Conservation (phyloP, 1,140 invertebrate genomes). For the Neotoxoptera formosana region DNA sequence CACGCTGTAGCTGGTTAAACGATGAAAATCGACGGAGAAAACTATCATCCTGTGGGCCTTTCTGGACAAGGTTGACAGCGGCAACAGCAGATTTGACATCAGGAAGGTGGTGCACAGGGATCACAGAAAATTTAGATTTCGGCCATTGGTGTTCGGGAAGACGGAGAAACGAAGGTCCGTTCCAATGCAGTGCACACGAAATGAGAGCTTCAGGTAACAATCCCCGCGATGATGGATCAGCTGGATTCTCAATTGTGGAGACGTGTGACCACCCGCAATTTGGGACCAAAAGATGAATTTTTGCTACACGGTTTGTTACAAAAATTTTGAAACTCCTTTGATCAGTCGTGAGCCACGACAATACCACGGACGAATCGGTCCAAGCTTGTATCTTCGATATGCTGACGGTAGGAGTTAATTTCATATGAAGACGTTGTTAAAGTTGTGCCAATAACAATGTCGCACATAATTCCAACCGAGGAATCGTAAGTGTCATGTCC, state of each 20-base stretch:
- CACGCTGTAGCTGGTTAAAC: too few relatives aligned
- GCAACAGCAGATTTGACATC: too few relatives aligned
- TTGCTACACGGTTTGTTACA: conserved; percentile 51
- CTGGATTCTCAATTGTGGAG: conserved; percentile 60
- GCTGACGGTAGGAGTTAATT: conserved; percentile 18
- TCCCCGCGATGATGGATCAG: conserved; percentile 61
- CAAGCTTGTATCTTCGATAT: conserved; percentile 41
- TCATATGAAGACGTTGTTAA: background rate
- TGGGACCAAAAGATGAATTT: conserved; percentile 61
- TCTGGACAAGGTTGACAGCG: too few relatives aligned
- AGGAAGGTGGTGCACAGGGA: too few relatives aligned
- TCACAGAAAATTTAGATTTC: too few relatives aligned
- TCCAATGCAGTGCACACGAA: background rate
- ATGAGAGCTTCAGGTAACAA: background rate
- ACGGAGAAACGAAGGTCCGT: background rate
- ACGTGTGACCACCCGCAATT: conserved; percentile 60
- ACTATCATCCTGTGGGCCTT: too few relatives aligned
- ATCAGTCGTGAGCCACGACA: conserved; percentile 40
- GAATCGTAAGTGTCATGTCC: conserved; percentile 59
- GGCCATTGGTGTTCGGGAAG: background rate
- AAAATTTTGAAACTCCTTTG: conserved; percentile 29
- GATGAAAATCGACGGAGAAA: too few relatives aligned
- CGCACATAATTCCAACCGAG: conserved; percentile 63
- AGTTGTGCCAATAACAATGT: conserved; percentile 61
- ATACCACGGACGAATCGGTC: conserved; percentile 11